A percentile compares a stretch with the other conserved stretches of the same genome.
These are phyloP conservation scores for Drosophila baimaii DNA, from an alignment of 1,140 invertebrate species.

Conservation along the genomic window DNA sequence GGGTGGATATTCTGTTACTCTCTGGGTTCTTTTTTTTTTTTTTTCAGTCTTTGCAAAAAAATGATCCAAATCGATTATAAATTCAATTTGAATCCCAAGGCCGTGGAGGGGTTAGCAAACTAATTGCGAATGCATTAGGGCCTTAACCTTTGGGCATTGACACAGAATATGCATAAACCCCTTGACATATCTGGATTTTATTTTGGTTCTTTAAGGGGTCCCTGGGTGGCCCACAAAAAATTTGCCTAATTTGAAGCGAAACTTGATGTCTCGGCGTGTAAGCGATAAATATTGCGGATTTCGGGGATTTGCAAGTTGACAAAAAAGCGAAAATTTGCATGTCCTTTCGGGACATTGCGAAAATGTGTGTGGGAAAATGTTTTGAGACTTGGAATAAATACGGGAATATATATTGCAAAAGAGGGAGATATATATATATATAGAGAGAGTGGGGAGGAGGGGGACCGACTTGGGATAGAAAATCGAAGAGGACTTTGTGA, in stretches of 20 bases:
- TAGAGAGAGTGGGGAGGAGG: background rate
- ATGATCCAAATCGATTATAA: slow-evolving; percentile 78
- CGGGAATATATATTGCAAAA: background rate
- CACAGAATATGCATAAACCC: slow-evolving; percentile 22
- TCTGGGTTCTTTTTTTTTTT: slow-evolving; percentile 21
- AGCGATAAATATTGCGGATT: slow-evolving; percentile 69
- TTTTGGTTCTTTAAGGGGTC: slow-evolving; percentile 4
- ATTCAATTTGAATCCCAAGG: slow-evolving; percentile 56
- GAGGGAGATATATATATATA: background rate
- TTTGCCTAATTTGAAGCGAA: slow-evolving; percentile 70
- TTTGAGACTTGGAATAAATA: background rate
- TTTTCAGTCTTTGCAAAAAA: slow-evolving; percentile 59
- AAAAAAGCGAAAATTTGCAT: slow-evolving; percentile 48
- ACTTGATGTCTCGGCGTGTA: slow-evolving; percentile 74
- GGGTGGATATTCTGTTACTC: no score
- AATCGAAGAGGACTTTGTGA: slow-evolving; percentile 63
- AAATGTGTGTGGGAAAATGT: slow-evolving; percentile 36
- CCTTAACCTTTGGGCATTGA: slow-evolving; percentile 63
- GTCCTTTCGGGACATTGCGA: slow-evolving; percentile 35
- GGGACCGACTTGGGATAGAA: slow-evolving; percentile 5
- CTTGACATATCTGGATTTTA: slow-evolving; percentile 33
- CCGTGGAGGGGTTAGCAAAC: slow-evolving; percentile 58
- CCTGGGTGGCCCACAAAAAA: slow-evolving; percentile 38
- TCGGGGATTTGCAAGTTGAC: slow-evolving; percentile 34
- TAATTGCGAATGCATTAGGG: slow-evolving; percentile 78